These are phyloP conservation scores for Euwallacea fornicatus DNA, from an alignment of 1,140 invertebrate genomes.

Conservation along the genomic window DNA sequence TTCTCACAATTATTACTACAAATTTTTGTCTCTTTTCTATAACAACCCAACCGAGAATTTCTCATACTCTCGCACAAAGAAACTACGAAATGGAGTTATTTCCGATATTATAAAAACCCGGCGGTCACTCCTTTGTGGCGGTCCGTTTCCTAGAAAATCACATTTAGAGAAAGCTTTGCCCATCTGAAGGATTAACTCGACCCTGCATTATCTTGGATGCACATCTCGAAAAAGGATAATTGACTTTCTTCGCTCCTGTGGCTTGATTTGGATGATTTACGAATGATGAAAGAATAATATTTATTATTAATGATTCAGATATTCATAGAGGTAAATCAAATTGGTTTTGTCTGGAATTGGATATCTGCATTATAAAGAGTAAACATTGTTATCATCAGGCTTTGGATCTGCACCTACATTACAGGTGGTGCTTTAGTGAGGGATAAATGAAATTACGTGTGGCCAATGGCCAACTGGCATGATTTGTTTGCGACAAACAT, in stretches of 20 bases:
- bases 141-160: constrained; percentile 7
- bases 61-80: neutral
- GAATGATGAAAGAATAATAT: too few species aligned
- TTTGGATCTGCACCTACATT: neutral
- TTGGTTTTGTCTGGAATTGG: neutral
- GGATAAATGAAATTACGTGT: constrained; percentile 17
- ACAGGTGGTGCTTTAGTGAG: constrained; percentile 13
- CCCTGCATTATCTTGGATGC: constrained; percentile 8
- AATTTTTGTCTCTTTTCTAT: too few species aligned
- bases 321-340: too few species aligned
- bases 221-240: neutral
- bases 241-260: neutral
- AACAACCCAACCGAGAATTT: too few species aligned
- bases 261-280: neutral
- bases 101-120: constrained; percentile 3
- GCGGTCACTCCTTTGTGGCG: constrained; percentile 2
- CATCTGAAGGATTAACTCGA: neutral
- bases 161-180: neutral
- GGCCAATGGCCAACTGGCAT: constrained; percentile 13
- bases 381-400: too few species aligned
- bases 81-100: neutral
- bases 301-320: too few species aligned
- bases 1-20: too few species aligned
- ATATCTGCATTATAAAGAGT: too few species aligned
- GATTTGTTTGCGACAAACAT: constrained; percentile 21